These are phyloP conservation scores for Boulengeromyrus knoepffleri DNA, from an alignment of 2,113 vertebrate genomes.

Conservation along the genomic window DNA sequence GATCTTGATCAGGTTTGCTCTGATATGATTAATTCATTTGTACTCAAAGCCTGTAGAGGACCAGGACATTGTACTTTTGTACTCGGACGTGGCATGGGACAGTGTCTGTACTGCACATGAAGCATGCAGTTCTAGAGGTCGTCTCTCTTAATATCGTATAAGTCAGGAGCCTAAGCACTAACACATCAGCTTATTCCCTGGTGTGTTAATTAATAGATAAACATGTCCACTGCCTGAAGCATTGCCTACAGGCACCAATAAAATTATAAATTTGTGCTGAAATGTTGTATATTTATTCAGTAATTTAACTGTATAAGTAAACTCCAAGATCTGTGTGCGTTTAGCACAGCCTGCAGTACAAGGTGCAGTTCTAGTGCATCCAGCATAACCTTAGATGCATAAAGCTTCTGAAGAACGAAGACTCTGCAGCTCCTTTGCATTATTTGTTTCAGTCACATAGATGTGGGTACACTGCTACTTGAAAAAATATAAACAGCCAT, in stretches of 20 bases:
- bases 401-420: neutral
- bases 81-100: neutral
- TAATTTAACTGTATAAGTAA: conserved; percentile 1
- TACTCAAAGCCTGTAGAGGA: neutral
- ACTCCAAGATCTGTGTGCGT: neutral
- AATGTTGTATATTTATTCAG: conserved; percentile 27
- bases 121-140: conserved; percentile 49
- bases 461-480: neutral
- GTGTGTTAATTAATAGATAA: conserved; percentile 73
- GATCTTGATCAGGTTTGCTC: neutral
- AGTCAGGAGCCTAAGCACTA: conserved; percentile 55
- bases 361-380: neutral
- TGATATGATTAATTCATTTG: neutral
- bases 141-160: conserved; percentile 51
- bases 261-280: conserved; percentile 62
- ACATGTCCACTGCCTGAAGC: conserved; percentile 69
- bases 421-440: neutral
- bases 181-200: conserved; percentile 53
- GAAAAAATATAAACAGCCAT: conserved; percentile 19
- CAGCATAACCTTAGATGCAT: neutral
- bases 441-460: neutral
- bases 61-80: neutral
- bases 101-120: conserved; percentile 21
- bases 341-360: neutral
- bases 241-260: conserved; percentile 66